A percentile compares a stretch with the other conserved stretches of the same genome.
These are phyloP conservation scores for Eueides isabella DNA, from an alignment of 1,140 invertebrate genomes.

Conservation along the genomic window DNA sequence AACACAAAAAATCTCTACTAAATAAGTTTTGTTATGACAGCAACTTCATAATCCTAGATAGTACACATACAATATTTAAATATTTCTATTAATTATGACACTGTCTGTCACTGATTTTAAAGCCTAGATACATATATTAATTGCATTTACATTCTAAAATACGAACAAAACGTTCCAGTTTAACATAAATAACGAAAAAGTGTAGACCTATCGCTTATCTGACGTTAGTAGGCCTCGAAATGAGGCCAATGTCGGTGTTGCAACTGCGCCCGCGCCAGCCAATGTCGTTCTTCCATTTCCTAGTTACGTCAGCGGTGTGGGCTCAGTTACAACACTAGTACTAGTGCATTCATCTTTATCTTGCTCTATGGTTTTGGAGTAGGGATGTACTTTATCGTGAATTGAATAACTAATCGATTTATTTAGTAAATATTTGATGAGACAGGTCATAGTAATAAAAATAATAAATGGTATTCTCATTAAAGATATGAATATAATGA, in stretches of 20 bases:
- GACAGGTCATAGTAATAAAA: not conserved
- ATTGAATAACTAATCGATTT: not conserved
- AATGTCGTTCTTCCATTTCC: constrained; percentile 72
- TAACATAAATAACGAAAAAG: constrained; percentile 41
- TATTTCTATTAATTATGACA: not conserved
- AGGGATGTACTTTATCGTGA: constrained; percentile 1
- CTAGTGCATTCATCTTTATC: constrained; percentile 25
- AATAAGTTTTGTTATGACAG: not conserved
- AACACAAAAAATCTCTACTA: not conserved
- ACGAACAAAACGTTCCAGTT: not conserved
- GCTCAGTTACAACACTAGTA: constrained; percentile 45
- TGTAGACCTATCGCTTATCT: constrained; percentile 51
- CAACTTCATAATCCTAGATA: not conserved
- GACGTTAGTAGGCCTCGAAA: constrained; percentile 72
- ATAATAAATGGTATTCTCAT: not conserved
- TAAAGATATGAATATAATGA: not conserved
- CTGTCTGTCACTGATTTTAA: not conserved
- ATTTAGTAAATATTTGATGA: not conserved
- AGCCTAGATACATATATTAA: not conserved
- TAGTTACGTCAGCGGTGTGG: constrained; percentile 49
- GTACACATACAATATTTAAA: not conserved
- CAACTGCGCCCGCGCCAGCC: constrained; percentile 64
- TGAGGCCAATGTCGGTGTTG: constrained; percentile 76
- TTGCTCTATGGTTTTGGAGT: constrained; percentile 6
- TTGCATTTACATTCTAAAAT: not conserved